Evolutionary conservation across 2,797 vertebrate species (phyloP).

Genomic region (Steatocranus sp.): DNA sequence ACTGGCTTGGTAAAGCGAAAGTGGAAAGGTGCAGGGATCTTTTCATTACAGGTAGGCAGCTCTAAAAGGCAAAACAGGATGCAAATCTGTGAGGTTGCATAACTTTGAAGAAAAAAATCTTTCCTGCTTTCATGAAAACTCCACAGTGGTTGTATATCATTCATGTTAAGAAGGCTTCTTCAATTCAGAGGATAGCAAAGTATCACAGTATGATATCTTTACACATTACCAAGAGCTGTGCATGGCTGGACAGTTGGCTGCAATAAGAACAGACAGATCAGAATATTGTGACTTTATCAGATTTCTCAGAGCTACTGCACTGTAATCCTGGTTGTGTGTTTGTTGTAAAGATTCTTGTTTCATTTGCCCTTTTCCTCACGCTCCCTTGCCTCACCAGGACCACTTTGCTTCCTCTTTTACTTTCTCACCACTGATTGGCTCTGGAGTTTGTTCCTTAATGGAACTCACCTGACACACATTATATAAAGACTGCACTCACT

Average conservation of each 20-base stretch:
- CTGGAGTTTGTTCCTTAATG: neutral
- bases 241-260: neutral
- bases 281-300: neutral
- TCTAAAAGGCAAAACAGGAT: neutral
- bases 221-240: neutral
- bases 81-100: neutral
- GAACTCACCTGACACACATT: neutral
- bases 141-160: neutral
- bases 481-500: neutral
- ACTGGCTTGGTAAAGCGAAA: neutral
- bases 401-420: neutral
- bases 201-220: neutral
- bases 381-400: neutral
- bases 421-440: neutral
- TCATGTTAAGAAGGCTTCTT: neutral
- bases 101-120: neutral
- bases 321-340: neutral
- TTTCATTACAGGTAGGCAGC: neutral
- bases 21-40: no score
- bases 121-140: neutral
- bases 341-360: neutral
- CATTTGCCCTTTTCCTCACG: neutral
- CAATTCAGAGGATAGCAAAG: neutral
- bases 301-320: neutral
- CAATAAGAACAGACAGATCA: neutral